Conservation (phyloP, 1,140 invertebrate species). For the Hycleus cichorii region DNA sequence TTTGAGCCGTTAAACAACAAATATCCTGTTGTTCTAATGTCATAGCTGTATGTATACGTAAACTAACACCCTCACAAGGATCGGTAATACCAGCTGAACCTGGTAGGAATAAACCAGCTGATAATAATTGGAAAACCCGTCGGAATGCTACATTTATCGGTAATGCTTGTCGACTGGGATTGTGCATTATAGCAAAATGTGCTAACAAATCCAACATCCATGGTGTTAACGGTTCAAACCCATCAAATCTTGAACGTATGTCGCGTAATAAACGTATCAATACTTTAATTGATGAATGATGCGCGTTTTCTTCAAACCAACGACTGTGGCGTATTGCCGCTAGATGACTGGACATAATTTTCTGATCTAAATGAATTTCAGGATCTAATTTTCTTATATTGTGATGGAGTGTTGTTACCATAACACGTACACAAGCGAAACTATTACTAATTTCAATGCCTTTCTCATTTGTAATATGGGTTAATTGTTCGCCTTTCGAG, state of each 20-base stretch:
- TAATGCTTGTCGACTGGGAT: constrained; percentile 84
- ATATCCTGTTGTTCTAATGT: constrained; percentile 91
- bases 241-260: constrained; percentile 80
- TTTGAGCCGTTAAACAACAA: constrained; percentile 84
- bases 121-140: constrained; percentile 80
- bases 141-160: constrained; percentile 85
- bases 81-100: constrained; percentile 91
- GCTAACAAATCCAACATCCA: constrained; percentile 96
- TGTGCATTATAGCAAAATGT: constrained; percentile 96
- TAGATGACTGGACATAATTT: constrained; percentile 80
- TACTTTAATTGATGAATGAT: constrained; percentile 95
- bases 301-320: constrained; percentile 98
- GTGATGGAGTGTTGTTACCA: constrained; percentile 89
- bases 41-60: constrained; percentile 85
- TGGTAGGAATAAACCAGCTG: constrained; percentile 91
- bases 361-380: constrained; percentile 81
- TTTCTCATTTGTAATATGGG: constrained; percentile 59
- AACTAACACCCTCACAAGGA: constrained; percentile 84
- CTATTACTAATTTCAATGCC: constrained; percentile 76
- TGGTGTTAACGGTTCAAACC: constrained; percentile 82
- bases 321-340: constrained; percentile 90
- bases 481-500: constrained; percentile 53
- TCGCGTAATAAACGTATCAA: constrained; percentile 88
- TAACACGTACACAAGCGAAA: constrained; percentile 78
- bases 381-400: constrained; percentile 90